Base-by-base conservation (phyloP, 2,113 vertebrate species). In the Rallus limicola region DNA sequence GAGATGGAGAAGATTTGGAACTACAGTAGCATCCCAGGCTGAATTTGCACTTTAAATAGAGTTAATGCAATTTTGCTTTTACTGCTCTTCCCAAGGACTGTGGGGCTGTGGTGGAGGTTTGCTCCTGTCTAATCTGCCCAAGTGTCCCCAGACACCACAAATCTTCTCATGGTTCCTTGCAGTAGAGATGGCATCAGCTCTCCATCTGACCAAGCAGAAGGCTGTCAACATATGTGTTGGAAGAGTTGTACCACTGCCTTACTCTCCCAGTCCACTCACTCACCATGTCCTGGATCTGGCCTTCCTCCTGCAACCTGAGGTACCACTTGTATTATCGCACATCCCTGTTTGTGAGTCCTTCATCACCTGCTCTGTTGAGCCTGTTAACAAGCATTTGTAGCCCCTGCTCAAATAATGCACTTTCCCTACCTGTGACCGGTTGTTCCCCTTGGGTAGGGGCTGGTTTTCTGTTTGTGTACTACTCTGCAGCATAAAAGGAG, bases 141-240 rank as follows among this genome's bases (percentile, higher is more conserved):
- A 29, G 20, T 26, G 23, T 81, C 29, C 38, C 26, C 65, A 82
- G 1, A 82, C 16, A 20, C 36, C 25, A 10, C 16, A 21, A 24
- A 40, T 60, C 4, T 53, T 92, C 44, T 56, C 15, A 34, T n/a
- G 19, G 6, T 29, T 72, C 34, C 26, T 55, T n/a, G 38, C 48
- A 50, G 34, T 5, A 48, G 33, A 65, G 33, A 33, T 9, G 24
- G 9, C 24, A 52, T 10, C 9, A 4, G 21, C 13, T 78, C n/a
- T 48, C 19, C 46, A 70, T 7, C 29, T 89, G 69, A 11, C 17
- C 40, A 6, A 48, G 28, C 11, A 63, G 15, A 58, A 16, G 34
- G 9, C 40, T 84, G 34, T 48, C 64, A 70, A 70, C 17, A 38
- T 36, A 0, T 0, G 1, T 5, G 3, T 6, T 19, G 21, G 25